These are phyloP conservation scores for Phenacoccus solenopsis DNA, from an alignment of 1,140 invertebrate species.

Conservation along the genomic window DNA sequence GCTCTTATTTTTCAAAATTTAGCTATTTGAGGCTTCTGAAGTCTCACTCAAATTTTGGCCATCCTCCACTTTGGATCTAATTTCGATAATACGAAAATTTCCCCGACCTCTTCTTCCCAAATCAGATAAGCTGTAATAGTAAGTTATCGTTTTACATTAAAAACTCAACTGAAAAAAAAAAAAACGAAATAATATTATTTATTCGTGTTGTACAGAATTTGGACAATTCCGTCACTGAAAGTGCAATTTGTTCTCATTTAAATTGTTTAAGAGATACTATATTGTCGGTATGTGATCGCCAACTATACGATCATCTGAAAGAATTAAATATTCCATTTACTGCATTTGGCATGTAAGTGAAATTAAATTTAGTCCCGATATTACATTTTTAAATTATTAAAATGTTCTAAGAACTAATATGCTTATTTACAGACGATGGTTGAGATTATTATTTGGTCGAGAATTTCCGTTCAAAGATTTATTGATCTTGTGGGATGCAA, in stretches of 20 bases:
- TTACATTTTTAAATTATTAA: neutral
- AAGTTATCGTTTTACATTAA: too few relatives aligned
- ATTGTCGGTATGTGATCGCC: conserved; percentile 47
- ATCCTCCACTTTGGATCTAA: too few relatives aligned
- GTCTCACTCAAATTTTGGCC: too few relatives aligned
- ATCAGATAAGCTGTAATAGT: too few relatives aligned
- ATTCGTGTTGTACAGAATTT: conserved; percentile 14
- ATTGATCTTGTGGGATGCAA: conserved; percentile 62
- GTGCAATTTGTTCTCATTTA: conserved; percentile 43
- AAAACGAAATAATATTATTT: conserved; percentile 19
- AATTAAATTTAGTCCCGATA: conserved; percentile 25
- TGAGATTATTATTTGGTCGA: conserved; percentile 62
- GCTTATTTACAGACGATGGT: conserved; percentile 52
- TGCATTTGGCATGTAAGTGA: conserved; percentile 63
- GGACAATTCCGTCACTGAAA: conserved; percentile 20
- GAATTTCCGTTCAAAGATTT: conserved; percentile 64
- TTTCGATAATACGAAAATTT: too few relatives aligned
- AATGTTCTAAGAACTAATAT: neutral
- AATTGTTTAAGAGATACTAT: conserved; percentile 53
- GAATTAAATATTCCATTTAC: conserved; percentile 60
- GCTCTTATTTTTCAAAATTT: too few relatives aligned
- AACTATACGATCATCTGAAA: conserved; percentile 51
- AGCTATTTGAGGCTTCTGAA: too few relatives aligned
- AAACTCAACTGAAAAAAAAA: too few relatives aligned
- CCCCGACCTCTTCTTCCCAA: too few relatives aligned